Evolutionary conservation across 2,113 vertebrate genomes (phyloP), one percentile per base, ranked within the genome.

Genomic region (Marmota monax): DNA sequence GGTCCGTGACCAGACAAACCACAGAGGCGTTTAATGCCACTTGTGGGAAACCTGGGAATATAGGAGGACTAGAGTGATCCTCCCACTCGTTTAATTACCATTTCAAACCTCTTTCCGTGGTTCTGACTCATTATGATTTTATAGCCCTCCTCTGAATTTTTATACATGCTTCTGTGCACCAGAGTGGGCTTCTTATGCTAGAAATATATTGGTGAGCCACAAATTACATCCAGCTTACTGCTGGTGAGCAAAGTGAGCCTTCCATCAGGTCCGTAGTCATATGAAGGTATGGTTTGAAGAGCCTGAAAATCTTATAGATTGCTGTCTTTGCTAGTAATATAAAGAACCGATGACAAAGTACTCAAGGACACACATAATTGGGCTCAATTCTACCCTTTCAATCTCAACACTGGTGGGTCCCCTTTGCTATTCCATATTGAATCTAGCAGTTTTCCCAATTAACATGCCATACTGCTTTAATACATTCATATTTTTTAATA

Each of bases 71-170:
- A 22, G 79, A 39, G 20, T 2, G 7, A 34, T 53, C 72, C 87
- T 95, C 84, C 80, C 22, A 13, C 37, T 88, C 94, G 63, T 76
- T 97, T 97, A 92, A 97, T 97, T 95, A 95, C 74, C 37, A 69
- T 77, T 90, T 76, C 32, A 32, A 65, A 77, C 93, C 79, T 89
- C 45, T 77, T 95, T 91, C 84, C 29, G 61, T 70, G 65, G 61
- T 65, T 95, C 80, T 27, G 20, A 67, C 63, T 92, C 88, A 95
- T 95, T 69, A 79, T 91, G 78, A 84, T 88, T 97, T 97, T 97
- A 96, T 91, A 74, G 85, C 91, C 39, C 79, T 94, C 95, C 23
- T 83, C 88, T 96, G 96, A 96, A 80, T 92, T 85, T 97, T 95
- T 83, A 61, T 85, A 37, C 20, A 25, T 82, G 69, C 42, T 53